Evolutionary conservation across 2,113 vertebrate genomes (phyloP).

Genomic region (Campylomormyrus numenius): DNA sequence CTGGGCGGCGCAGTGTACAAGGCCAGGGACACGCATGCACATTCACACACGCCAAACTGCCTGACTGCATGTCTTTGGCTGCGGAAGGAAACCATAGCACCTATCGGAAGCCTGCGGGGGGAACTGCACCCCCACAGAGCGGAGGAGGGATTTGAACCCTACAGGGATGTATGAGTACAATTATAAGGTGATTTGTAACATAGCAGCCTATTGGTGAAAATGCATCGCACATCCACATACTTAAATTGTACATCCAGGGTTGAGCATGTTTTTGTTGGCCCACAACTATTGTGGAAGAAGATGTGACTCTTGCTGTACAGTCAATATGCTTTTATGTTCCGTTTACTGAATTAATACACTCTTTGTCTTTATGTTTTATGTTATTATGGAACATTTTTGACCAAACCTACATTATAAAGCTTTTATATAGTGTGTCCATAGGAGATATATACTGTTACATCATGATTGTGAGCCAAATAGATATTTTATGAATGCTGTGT

Average conservation of each 20-base stretch:
- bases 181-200: neutral
- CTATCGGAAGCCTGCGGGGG: neutral
- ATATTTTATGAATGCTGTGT: neutral
- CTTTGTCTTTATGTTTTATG: neutral
- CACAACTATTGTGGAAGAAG: neutral
- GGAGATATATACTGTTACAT: neutral
- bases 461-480: neutral
- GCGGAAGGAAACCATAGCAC: neutral
- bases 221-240: neutral
- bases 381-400: neutral
- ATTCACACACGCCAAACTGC: neutral
- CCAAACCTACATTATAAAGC: neutral
- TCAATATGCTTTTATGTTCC: neutral
- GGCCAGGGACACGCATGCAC: neutral
- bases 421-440: neutral
- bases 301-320: neutral
- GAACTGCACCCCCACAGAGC: neutral
- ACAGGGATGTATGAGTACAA: neutral
- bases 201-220: neutral
- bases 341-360: neutral
- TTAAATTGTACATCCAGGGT: neutral
- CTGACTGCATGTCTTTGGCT: neutral
- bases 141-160: neutral
- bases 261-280: neutral
- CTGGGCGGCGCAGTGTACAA: neutral